Evolutionary conservation across 1,140 invertebrate species (phyloP).

Genomic region (Megalopta genalis): DNA sequence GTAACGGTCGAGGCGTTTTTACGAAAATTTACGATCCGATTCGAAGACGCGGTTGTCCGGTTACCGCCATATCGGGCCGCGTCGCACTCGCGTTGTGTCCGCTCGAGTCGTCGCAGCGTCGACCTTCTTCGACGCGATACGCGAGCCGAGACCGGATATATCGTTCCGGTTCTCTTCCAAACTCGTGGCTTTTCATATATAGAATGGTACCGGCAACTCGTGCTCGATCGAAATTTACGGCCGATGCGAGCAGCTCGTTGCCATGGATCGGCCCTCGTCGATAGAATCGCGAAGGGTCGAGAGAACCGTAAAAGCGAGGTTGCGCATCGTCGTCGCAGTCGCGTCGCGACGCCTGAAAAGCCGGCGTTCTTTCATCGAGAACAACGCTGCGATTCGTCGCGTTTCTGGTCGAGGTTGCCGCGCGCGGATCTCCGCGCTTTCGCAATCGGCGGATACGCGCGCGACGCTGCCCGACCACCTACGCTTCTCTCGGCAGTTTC

Average conservation of each 20-base stretch:
- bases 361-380: neutral
- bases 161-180: too few relatives aligned
- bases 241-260: neutral
- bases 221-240: neutral
- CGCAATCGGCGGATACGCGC: too few relatives aligned
- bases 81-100: neutral
- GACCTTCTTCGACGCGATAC: too few relatives aligned
- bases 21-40: slow-evolving; percentile 9
- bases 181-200: too few relatives aligned
- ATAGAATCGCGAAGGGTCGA: neutral
- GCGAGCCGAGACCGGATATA: too few relatives aligned
- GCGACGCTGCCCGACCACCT: too few relatives aligned
- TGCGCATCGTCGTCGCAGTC: neutral
- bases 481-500: too few relatives aligned
- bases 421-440: too few relatives aligned
- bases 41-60: neutral
- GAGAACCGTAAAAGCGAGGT: neutral
- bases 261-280: neutral
- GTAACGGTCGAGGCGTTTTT: neutral
- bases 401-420: neutral
- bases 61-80: neutral
- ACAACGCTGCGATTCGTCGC: neutral
- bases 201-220: too few relatives aligned
- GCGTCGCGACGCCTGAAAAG: neutral
- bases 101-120: too few relatives aligned